These are phyloP conservation scores for Isotomurus palustris DNA, from an alignment of 2,888 invertebrate species.

Conservation along the genomic window DNA sequence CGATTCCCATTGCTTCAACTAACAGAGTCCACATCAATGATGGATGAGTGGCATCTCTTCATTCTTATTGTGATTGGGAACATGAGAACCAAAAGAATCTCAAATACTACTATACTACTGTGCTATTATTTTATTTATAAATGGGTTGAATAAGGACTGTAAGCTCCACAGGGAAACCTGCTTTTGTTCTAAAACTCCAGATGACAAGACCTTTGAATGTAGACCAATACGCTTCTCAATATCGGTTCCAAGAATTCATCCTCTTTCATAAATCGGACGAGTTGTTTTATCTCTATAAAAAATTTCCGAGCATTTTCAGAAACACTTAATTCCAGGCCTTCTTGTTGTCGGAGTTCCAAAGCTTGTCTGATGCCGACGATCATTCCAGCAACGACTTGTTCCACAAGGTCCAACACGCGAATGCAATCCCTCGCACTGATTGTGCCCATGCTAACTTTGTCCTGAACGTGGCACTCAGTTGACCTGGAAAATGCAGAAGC, in stretches of 20 bases:
- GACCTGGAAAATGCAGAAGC: slow-evolving; percentile 13
- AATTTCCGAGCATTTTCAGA: neutral
- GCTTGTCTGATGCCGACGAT: slow-evolving; percentile 9
- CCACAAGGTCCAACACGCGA: slow-evolving; percentile 6
- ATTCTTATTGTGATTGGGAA: no score
- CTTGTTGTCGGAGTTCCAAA: neutral
- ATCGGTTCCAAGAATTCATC: neutral
- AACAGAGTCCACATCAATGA: no score
- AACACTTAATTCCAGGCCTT: neutral
- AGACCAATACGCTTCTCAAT: neutral
- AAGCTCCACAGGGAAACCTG: no score
- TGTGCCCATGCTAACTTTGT: slow-evolving; percentile 18
- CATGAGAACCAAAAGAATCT: no score
- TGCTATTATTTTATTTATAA: no score
- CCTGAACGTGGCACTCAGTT: slow-evolving; percentile 13
- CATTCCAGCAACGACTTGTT: slow-evolving; percentile 11
- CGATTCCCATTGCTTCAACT: no score
- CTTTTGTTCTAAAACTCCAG: no score
- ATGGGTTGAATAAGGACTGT: no score
- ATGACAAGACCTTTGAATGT: no score
- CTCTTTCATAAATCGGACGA: neutral
- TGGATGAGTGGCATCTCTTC: no score
- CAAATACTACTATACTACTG: no score
- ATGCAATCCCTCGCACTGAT: slow-evolving; percentile 14
- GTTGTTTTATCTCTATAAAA: neutral